A percentile compares a stretch with the other conserved stretches of the same genome.
Conservation (phyloP, 2,113 vertebrate genomes). For the Falco punctatus region DNA sequence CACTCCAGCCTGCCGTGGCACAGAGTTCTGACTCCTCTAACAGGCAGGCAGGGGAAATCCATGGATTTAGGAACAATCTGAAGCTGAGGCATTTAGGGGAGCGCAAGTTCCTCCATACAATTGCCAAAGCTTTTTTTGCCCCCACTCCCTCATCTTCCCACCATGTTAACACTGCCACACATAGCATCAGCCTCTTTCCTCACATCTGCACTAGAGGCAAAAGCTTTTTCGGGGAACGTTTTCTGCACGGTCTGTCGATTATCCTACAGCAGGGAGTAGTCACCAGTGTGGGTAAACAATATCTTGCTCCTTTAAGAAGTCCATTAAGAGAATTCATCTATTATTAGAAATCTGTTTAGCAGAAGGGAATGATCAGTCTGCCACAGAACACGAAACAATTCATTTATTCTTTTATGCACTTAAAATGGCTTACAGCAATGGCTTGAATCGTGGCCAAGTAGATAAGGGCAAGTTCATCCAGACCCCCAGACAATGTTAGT, state of each 20-base stretch:
- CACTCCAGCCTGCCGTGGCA: neutral
- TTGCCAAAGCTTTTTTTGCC: neutral
- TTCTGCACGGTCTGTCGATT: neutral
- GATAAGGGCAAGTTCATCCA: constrained; percentile 91
- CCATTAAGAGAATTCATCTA: constrained; percentile 12
- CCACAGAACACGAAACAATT: neutral
- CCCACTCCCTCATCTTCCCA: neutral
- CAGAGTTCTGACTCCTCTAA: neutral
- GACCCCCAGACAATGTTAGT: constrained; percentile 83
- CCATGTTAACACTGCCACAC: neutral
- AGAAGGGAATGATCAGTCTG: constrained; percentile 4
- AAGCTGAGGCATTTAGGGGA: neutral
- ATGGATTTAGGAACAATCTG: neutral
- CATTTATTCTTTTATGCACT: constrained; percentile 16
- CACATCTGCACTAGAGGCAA: neutral
- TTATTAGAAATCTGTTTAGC: constrained; percentile 52
- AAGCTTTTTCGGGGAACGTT: neutral
- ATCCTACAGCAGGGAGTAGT: neutral
- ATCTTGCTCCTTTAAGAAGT: neutral
- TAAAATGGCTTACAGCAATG: constrained; percentile 86
- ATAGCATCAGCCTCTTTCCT: neutral
- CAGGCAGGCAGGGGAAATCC: neutral
- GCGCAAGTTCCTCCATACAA: neutral
- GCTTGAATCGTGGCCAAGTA: constrained; percentile 93
- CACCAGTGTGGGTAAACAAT: neutral